phyloP scores from a whole-genome alignment of 1,140 invertebrate genomes.

The Drosophila gunungcola region DNA sequence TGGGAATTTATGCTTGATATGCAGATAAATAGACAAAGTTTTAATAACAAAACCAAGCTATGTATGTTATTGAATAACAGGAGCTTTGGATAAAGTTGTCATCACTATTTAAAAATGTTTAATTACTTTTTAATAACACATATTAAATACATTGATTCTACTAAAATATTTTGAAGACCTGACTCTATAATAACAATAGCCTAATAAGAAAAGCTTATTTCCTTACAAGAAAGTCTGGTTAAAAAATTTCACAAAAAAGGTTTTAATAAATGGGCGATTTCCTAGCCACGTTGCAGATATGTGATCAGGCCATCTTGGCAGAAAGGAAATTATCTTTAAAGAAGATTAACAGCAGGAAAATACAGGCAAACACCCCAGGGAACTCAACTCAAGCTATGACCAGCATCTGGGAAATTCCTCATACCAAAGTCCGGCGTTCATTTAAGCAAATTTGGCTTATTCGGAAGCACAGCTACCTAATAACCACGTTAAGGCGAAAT shows the following conservation, averaged over 20 bases:
- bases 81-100: not conserved
- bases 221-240: conserved; percentile 1
- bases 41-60: not conserved
- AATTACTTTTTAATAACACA: too few relatives aligned
- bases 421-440: conserved; percentile 33
- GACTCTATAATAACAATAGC: too few relatives aligned
- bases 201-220: not conserved
- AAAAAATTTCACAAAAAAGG: conserved; percentile 4
- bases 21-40: not conserved
- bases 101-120: too few relatives aligned
- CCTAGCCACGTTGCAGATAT: conserved; percentile 1
- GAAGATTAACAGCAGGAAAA: conserved; percentile 36
- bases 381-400: not conserved
- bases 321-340: conserved; percentile 41
- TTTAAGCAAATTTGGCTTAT: conserved; percentile 58
- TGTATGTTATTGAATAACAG: not conserved
- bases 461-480: conserved; percentile 37
- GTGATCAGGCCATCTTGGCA: not conserved
- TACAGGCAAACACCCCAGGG: conserved; percentile 9
- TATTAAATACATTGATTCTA: too few relatives aligned
- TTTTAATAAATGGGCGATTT: not conserved
- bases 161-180: not conserved
- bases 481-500: conserved; percentile 62
- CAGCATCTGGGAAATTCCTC: conserved; percentile 30
- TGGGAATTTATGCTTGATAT: not conserved